Evolutionary conservation across 2,797 vertebrate species (phyloP), one percentile per base, ranked within the genome.

Genomic region (Rhabdophis nuchalis): DNA sequence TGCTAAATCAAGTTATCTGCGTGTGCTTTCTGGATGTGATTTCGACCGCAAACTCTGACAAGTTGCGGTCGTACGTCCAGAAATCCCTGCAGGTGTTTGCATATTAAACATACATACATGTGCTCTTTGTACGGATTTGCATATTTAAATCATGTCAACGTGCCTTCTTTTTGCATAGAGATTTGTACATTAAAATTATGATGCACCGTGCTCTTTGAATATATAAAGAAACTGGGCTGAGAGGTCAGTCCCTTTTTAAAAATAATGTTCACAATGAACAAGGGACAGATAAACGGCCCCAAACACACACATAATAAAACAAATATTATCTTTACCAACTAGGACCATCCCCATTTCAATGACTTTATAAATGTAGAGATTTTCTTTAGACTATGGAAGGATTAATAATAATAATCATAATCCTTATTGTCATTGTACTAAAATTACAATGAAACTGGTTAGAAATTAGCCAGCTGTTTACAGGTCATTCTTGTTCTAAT

Each of bases 331-430:
- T 95, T 96, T 92, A 90, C 93, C 57, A 57, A 94, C 95, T 92
- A 96, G 94, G 95, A 95, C 96, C 95, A 95, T 94, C 92, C 92
- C 93, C 89, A 95, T 94, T 92, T 95, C 94, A 92, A 93, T 94
- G 95, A 94, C 93, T 96, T 94, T 93, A 95, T 95, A 96, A 95
- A 95, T 92, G 94, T 5, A 46, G 10, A 46, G 23, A 41, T 46
- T 82, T 82, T 82, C 41, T 82, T 25, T 82, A n/a, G 36, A 46
- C 77, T 46, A 46, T 11, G 41, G 10, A 46, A 46, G 10, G 77
- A 25, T 46, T n/a, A n/a, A n/a, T n/a, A n/a, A n/a, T n/a, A n/a
- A n/a, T n/a, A n/a, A n/a, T n/a, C n/a, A n/a, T n/a, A n/a, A n/a
- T n/a, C n/a, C n/a, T n/a, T n/a, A n/a, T n/a, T n/a, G n/a, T n/a